phyloP scores from a whole-genome alignment of 2,113 vertebrate genomes.

The Emberiza fucata region DNA sequence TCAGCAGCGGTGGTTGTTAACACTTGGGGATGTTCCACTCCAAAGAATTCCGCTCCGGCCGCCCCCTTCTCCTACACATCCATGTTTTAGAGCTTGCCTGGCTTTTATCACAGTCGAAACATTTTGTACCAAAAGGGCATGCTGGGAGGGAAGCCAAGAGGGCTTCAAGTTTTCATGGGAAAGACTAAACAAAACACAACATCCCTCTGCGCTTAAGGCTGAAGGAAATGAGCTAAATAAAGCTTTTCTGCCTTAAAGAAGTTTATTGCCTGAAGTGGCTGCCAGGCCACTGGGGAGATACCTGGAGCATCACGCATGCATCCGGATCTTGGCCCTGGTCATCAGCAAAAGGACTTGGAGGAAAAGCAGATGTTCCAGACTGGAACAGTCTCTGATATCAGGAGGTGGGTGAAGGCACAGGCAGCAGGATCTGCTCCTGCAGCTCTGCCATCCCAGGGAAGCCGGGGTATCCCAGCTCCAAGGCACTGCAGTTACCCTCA shows the following conservation, averaged over 20 bases:
- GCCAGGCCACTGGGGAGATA: neutral
- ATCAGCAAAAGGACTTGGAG: neutral
- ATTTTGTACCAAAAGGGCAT: neutral
- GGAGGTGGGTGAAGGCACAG: accelerated
- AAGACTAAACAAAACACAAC: neutral
- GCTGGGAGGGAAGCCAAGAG: neutral
- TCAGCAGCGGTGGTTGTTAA: conserved; percentile 5
- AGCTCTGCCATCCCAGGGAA: neutral
- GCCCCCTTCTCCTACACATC: neutral
- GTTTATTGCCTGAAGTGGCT: neutral
- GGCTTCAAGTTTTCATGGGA: neutral
- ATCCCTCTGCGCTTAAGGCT: neutral
- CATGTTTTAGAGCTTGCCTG: neutral
- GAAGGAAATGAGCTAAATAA: neutral
- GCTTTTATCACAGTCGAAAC: neutral
- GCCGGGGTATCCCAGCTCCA: neutral
- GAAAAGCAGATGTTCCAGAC: neutral
- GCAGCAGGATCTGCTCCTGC: neutral
- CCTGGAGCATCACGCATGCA: neutral
- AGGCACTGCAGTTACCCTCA: neutral
- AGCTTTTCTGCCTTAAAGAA: neutral
- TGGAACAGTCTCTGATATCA: neutral
- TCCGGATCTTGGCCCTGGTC: neutral
- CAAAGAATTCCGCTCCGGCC: neutral
- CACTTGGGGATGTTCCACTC: neutral